Conservation (phyloP, 2,113 vertebrate species). For the Cryptomyrus ogoouensis region DNA sequence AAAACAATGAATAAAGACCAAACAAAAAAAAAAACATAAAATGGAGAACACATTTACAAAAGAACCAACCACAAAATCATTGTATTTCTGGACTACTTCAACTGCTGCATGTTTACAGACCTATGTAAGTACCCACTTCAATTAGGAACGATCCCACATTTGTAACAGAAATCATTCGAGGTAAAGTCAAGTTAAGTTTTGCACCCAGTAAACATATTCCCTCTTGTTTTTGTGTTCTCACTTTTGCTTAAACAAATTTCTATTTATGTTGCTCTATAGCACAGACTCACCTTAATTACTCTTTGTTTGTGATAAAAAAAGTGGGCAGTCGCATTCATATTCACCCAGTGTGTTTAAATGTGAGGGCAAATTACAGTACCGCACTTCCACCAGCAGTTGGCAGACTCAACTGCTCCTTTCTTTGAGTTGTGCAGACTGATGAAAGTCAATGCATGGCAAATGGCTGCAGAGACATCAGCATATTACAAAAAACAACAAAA, state of each 20-base stretch:
- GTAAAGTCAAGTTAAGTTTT: not conserved
- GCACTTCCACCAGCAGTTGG: slow-evolving; percentile 31
- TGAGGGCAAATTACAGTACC: not conserved
- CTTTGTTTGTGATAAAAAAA: not conserved
- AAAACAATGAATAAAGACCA: not conserved
- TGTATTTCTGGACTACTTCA: not conserved
- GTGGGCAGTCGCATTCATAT: not conserved
- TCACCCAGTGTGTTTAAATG: not conserved
- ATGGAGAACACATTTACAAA: not conserved
- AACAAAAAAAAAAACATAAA: not conserved
- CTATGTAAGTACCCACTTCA: not conserved
- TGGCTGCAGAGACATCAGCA: not conserved
- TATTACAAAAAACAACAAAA: not conserved
- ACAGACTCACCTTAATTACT: not conserved
- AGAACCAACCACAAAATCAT: not conserved
- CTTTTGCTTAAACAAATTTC: not conserved
- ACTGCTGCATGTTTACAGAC: not conserved
- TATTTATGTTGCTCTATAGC: not conserved
- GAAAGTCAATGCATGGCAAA: not conserved
- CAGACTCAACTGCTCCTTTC: slow-evolving; percentile 24
- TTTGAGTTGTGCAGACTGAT: not conserved
- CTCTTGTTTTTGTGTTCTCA: not conserved
- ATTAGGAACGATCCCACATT: not conserved
- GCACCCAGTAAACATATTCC: not conserved
- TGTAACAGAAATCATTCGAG: not conserved